These are phyloP conservation scores for Holothuria glaberrima DNA, from an alignment of 35 echinoderm and acorn worm species.

Conservation along the genomic window DNA sequence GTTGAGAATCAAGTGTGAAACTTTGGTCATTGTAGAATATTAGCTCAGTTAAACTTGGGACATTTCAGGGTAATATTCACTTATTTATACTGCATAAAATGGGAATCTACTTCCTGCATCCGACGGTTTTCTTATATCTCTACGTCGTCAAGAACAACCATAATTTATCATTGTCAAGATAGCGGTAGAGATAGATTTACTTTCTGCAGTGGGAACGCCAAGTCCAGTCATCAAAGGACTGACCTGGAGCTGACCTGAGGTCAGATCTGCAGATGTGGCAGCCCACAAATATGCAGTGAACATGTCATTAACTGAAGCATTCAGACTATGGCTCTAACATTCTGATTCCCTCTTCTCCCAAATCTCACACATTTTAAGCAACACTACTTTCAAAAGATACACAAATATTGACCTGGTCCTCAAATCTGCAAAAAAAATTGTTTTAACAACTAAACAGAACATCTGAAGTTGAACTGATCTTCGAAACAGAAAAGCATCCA, in stretches of 20 bases:
- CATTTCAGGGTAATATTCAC: too few relatives aligned
- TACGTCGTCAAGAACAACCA: conserved; percentile 51
- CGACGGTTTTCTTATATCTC: not conserved
- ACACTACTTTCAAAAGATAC: not conserved
- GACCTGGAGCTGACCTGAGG: conserved; percentile 18
- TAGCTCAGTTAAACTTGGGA: not conserved
- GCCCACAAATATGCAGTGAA: not conserved
- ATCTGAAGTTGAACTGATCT: too few relatives aligned
- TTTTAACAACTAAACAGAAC: too few relatives aligned
- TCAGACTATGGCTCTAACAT: too few relatives aligned
- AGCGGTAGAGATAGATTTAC: not conserved
- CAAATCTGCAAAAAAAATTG: too few relatives aligned
- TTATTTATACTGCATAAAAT: too few relatives aligned
- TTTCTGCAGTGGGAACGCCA: conserved; percentile 29
- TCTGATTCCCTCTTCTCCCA: too few relatives aligned
- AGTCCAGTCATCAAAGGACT: not conserved
- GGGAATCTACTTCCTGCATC: not conserved
- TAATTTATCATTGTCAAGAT: not conserved
- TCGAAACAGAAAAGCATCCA: too few relatives aligned
- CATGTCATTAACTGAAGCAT: too few relatives aligned
- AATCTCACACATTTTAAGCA: too few relatives aligned
- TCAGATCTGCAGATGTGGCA: conserved; percentile 2
- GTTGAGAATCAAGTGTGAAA: not conserved
- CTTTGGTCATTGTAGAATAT: not conserved
- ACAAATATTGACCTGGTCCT: not conserved